These are phyloP conservation scores for Brachionus asplanchnoidis DNA, from an alignment of 1,140 invertebrate genomes.

Conservation along the genomic window DNA sequence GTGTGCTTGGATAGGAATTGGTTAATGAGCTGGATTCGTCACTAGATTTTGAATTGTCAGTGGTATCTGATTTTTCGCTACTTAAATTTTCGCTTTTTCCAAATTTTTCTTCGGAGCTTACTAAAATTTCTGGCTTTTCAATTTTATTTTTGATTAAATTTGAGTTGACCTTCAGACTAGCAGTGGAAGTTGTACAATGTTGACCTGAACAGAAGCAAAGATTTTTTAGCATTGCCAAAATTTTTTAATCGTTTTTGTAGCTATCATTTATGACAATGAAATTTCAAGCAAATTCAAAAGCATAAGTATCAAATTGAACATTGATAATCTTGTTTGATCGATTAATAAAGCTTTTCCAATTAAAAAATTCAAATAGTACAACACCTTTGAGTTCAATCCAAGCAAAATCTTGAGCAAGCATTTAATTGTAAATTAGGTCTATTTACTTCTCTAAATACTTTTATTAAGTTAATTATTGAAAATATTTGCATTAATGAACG, in stretches of 20 bases:
- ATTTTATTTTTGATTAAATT: not conserved
- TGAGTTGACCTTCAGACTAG: not conserved
- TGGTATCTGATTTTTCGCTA: not conserved
- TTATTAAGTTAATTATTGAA: not conserved
- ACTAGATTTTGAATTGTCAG: constrained; percentile 4
- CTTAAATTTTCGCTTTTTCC: not conserved
- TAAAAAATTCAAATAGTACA: constrained; percentile 14
- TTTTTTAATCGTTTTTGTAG: not conserved
- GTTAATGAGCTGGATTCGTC: constrained; percentile 3
- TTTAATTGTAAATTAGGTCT: not conserved
- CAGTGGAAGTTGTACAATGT: constrained; percentile 18
- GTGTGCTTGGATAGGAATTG: not conserved
- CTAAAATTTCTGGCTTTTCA: not conserved
- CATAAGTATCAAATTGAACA: not conserved
- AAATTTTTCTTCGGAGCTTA: not conserved
- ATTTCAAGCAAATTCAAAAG: not conserved
- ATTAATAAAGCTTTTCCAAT: not conserved
- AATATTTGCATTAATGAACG: not conserved
- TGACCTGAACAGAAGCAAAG: constrained; percentile 16
- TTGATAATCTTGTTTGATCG: not conserved
- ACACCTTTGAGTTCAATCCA: not conserved
- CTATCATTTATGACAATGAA: constrained; percentile 9
- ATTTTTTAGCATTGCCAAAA: constrained; percentile 39
- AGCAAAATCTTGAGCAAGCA: not conserved
- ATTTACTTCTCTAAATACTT: not conserved